phyloP scores from a whole-genome alignment of 2,113 vertebrate genomes.

The Lophochroa leadbeateri region DNA sequence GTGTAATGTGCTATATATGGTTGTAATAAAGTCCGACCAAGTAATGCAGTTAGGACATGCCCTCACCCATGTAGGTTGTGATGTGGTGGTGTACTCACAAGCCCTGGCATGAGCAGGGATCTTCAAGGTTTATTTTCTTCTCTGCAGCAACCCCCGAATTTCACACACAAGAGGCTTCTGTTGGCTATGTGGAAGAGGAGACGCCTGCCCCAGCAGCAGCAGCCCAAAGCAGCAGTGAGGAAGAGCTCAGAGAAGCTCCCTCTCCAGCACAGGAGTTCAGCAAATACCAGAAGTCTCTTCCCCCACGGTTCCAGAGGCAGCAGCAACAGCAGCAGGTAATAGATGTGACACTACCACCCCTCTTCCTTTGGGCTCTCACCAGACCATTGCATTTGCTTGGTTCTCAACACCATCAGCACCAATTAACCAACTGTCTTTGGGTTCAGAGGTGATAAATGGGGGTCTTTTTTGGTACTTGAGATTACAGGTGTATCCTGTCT shows the following conservation, averaged over 20 bases:
- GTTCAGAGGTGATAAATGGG: background rate
- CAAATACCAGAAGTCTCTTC: constrained; percentile 88
- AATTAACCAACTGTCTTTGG: background rate
- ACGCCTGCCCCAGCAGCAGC: constrained; percentile 2
- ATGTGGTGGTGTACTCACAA: background rate
- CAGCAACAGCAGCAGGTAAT: constrained; percentile 75
- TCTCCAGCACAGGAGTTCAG: constrained; percentile 86
- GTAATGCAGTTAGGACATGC: background rate
- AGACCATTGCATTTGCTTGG: background rate
- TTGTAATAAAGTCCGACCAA: background rate
- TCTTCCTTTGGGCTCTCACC: background rate
- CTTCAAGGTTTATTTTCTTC: background rate
- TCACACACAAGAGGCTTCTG: constrained; percentile 64
- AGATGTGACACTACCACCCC: constrained; percentile 7
- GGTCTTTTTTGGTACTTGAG: background rate
- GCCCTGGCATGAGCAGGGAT: background rate
- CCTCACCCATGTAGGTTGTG: fast-evolving
- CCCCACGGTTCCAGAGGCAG: constrained; percentile 92
- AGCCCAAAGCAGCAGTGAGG: constrained; percentile 78
- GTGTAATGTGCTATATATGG: background rate
- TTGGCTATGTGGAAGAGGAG: constrained; percentile 78
- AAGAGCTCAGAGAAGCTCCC: constrained; percentile 81
- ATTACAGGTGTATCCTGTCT: background rate
- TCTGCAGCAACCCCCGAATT: constrained; percentile 71
- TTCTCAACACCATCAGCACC: background rate